Evolutionary conservation across 2,113 vertebrate genomes (phyloP).

Genomic region (Pelecanus crispus): DNA sequence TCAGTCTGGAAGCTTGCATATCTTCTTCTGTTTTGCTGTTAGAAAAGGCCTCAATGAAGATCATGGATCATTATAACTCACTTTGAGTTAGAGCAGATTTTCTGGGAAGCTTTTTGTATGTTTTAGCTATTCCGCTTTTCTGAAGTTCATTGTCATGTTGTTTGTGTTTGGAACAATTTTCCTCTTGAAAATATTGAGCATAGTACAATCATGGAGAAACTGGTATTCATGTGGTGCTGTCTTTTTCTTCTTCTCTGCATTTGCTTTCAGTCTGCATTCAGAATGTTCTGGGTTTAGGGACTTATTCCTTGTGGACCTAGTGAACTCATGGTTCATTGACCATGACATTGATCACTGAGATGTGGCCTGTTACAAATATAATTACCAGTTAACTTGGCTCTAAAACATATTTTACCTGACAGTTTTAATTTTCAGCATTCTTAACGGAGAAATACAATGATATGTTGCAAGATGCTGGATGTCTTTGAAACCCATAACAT

Average conservation of each 20-base stretch:
- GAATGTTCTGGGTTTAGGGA: background rate
- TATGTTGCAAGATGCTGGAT: background rate
- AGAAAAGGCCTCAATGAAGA: background rate
- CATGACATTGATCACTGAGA: background rate
- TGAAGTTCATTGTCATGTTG: background rate
- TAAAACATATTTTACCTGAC: slow-evolving; percentile 6
- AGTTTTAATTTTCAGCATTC: background rate
- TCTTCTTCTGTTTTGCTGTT: background rate
- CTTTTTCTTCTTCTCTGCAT: background rate
- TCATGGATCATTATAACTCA: background rate
- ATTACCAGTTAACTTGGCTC: background rate
- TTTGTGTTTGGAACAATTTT: background rate
- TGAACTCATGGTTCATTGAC: background rate
- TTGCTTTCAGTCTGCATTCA: background rate
- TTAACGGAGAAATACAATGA: background rate
- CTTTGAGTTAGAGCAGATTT: background rate
- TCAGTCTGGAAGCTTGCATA: background rate
- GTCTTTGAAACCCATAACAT: background rate
- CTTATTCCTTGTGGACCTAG: background rate
- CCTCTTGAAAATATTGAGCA: background rate
- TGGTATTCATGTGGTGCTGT: background rate
- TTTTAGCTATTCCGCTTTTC: background rate
- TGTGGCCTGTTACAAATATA: background rate
- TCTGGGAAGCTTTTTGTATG: background rate
- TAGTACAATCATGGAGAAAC: background rate